Base-by-base conservation (phyloP, 2,888 invertebrate species). In the Deilephila porcellus region DNA sequence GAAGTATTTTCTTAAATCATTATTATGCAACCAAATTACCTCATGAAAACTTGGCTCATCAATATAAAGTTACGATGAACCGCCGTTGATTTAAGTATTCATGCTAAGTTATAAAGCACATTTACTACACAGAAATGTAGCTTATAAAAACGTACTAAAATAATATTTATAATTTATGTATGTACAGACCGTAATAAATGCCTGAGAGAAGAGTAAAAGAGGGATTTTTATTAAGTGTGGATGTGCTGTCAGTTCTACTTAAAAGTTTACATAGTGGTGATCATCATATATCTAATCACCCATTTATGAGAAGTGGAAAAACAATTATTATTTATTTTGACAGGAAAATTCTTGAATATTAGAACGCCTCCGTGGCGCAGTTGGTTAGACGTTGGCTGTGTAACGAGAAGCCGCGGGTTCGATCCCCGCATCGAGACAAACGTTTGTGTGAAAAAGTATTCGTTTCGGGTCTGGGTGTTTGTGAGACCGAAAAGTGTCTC, bases 71-170 rank as follows among this genome's bases (percentile, higher is more conserved):
- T 17, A n/a, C 20, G 1, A 14, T 17, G 17, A 25, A 20, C 45
- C 34, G 7, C 1, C 17, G 19, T 20, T 34, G n/a, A 32, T 7
- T 67, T 45, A 64, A 67, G 6, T 67, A 11, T 67, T 25, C 67
- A 45, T 37, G 8, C 19, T 20, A 19, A 37, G 45, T 67, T 67
- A 25, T 45, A 67, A 67, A 67, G 67, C 14, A 52, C 11, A 67
- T 67, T 67, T 64, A 64, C 8, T 20, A 64, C 14, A 32, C 32
- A 25, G 45, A 29, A 52, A 52, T 17, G 17, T 52, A 7, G 37
- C 45, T 64, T 52, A 52, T 67, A 67, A 64, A 60, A 45, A 52
- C 67, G 52, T 67, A 67, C 67, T 67, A 64, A 64, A 45, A 52
- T 25, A 17, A 67, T 25, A 52, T 45, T 67, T 67, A 25, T 52